Base-by-base conservation (phyloP, 2,888 invertebrate genomes). In the Temnothorax rugatulus region DNA sequence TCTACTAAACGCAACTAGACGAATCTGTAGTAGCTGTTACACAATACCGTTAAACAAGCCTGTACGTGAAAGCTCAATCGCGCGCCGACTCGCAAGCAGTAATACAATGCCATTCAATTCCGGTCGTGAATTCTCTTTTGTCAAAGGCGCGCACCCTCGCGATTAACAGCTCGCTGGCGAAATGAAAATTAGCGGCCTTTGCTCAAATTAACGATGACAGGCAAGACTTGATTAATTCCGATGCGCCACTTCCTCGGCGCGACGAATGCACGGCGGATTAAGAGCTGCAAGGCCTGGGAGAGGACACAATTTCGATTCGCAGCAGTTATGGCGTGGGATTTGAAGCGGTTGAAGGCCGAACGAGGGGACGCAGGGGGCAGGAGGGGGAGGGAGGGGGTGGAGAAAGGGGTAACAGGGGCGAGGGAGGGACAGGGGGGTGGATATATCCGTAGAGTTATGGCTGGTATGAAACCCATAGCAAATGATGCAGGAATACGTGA, bases 391-490 rank as follows among this genome's bases (percentile, higher is more conserved):
- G 8, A 61, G 29, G 44, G 63, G 25, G 29, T 52, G 54, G 18
- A 44, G 61, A 41, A 44, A 54, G 34, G 79, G 25, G 52, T n/a
- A n/a, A n/a, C 4, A 29, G 34, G 83, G 63, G 69, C 34, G 63
- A 52, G 4, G 15, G 34, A 29, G n/a, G 84, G 69, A 75, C 82
- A 11, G 47, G 18, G 74, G 63, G 82, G 76, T 87, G 88, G 91
- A 91, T 92, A 91, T 91, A 91, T 92, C 90, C 90, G 91, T 90
- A 87, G 93, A 94, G 93, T 94, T 94, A 94, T 94, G 93, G 93
- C 93, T 91, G 93, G 92, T 94, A 94, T 94, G 93, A 94, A 94
- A 94, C 94, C 93, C 93, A 94, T 94, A 93, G 94, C 93, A 94
- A 94, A 94, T 94, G 94, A 94, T 94, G 93, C 94, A 93, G 91